Conservation (phyloP, 2,797 vertebrate genomes). For the Scolopax rusticola region DNA sequence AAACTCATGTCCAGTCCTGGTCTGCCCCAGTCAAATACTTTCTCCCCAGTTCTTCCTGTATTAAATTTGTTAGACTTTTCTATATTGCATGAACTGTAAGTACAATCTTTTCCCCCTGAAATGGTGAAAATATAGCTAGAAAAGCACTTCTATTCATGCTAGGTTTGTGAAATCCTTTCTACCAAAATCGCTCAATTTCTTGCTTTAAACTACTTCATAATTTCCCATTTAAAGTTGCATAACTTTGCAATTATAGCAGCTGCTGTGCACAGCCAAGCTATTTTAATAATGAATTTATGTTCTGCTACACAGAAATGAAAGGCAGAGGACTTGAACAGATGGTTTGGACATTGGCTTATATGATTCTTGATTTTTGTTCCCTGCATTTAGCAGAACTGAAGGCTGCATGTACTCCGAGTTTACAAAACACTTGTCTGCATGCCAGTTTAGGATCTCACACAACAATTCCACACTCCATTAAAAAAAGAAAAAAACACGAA, state of each 20-base stretch:
- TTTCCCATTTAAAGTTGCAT: constrained; percentile 58
- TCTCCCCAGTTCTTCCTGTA: background rate
- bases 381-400: constrained; percentile 16
- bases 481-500: background rate
- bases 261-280: constrained; percentile 54
- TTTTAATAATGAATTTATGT: constrained; percentile 70
- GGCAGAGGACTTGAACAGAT: constrained; percentile 59
- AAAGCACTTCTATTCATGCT: background rate
- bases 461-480: background rate
- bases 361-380: constrained; percentile 40
- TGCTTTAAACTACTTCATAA: constrained; percentile 52
- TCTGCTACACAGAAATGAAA: constrained; percentile 49
- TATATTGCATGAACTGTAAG: background rate
- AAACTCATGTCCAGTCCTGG: background rate
- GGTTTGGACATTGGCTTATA: constrained; percentile 50
- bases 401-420: background rate
- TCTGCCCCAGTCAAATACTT: background rate
- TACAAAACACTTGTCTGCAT: constrained; percentile 50
- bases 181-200: constrained; percentile 8
- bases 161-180: constrained; percentile 30
- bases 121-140: constrained; percentile 2
- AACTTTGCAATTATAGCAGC: constrained; percentile 62
- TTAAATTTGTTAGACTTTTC: background rate
- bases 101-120: background rate
- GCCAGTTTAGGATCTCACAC: background rate